These are phyloP conservation scores for Scotopteryx bipunctaria DNA, from an alignment of 2,888 invertebrate species.

Conservation along the genomic window DNA sequence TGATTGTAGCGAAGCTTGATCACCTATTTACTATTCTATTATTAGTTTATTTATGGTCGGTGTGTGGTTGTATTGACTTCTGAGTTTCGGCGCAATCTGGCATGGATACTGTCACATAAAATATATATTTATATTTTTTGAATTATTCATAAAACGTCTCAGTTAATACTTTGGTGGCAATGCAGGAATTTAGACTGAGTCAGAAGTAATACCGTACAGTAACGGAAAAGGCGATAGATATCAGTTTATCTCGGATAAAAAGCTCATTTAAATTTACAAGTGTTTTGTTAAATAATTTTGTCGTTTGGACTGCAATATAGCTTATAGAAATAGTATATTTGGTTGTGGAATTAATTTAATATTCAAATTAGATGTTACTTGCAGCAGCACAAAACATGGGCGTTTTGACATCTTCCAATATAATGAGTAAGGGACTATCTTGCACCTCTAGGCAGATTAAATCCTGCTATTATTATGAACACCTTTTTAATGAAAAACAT, in stretches of 20 bases:
- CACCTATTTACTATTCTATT: no score
- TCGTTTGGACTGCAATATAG: slow-evolving; percentile 39
- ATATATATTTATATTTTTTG: slow-evolving; percentile 4
- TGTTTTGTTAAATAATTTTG: slow-evolving; percentile 45
- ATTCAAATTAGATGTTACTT: slow-evolving; percentile 50
- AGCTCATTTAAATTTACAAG: slow-evolving; percentile 24
- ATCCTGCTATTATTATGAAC: no score
- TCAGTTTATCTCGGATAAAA: slow-evolving; percentile 24
- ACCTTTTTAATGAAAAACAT: no score
- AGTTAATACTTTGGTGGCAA: slow-evolving; percentile 6
- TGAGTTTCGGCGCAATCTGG: neutral
- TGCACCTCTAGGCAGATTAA: neutral
- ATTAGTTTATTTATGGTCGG: no score
- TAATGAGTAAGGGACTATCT: neutral
- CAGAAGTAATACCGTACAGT: slow-evolving; percentile 7
- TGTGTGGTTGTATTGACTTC: neutral
- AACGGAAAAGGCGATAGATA: slow-evolving; percentile 16
- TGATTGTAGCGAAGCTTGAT: no score
- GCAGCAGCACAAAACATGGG: slow-evolving; percentile 42
- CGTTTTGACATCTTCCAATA: neutral
- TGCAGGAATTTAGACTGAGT: slow-evolving; percentile 4
- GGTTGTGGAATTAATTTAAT: slow-evolving; percentile 51
- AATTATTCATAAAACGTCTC: slow-evolving; percentile 4
- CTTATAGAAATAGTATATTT: slow-evolving; percentile 35
- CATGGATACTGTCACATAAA: neutral